Evolutionary conservation across 2,888 invertebrate genomes (phyloP).

Genomic region (Conomelus anceps): DNA sequence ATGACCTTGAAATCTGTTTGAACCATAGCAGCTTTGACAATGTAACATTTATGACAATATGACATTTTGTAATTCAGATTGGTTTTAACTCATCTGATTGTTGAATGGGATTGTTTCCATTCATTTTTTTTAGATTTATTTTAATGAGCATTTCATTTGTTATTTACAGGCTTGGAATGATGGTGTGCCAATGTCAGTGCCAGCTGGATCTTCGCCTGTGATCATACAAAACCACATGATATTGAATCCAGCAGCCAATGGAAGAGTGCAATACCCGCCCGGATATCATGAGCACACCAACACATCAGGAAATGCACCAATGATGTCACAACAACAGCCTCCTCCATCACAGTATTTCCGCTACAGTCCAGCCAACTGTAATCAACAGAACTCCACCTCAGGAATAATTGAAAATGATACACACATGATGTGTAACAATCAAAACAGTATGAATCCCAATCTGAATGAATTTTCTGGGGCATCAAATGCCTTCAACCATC

Average conservation of each 20-base stretch:
- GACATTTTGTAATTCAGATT: no score
- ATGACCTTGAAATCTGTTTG: no score
- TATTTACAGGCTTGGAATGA: neutral
- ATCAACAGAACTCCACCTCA: neutral
- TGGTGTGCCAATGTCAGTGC: neutral
- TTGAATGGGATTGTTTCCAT: no score
- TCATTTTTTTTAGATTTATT: neutral
- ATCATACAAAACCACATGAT: neutral
- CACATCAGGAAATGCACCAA: neutral
- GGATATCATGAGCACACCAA: neutral
- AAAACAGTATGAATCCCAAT: no score
- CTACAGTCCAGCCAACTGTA: conserved; percentile 14
- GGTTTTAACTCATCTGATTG: no score
- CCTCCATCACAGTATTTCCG: conserved; percentile 17
- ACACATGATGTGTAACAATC: neutral
- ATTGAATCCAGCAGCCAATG: neutral
- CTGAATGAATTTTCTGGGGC: neutral
- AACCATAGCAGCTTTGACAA: no score
- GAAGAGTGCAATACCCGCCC: neutral
- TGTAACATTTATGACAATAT: no score
- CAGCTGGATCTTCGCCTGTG: neutral
- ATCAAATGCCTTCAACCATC: neutral
- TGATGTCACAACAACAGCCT: neutral
- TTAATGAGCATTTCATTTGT: neutral
- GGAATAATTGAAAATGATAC: neutral